Evolutionary conservation across 1,140 invertebrate genomes (phyloP), one percentile per base, ranked within the genome.

Genomic region (Ylistrum balloti): DNA sequence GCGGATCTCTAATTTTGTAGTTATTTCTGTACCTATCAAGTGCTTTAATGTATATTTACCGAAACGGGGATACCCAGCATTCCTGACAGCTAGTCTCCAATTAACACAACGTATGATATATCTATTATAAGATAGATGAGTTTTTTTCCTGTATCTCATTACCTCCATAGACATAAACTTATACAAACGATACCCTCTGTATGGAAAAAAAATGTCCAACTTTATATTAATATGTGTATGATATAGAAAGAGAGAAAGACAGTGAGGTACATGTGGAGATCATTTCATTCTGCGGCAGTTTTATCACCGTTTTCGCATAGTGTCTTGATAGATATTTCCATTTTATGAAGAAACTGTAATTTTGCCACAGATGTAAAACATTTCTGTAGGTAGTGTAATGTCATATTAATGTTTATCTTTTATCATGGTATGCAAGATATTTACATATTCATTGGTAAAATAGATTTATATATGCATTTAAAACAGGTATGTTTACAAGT

Each of bases 301-400:
- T 74, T 74, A 74, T 28, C n/a, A 28, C n/a, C 56, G 22, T 5
- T 74, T 28, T 74, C 56, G 22, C 56, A 74, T 74, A 74, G 56
- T 74, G 56, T n/a, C 28, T 74, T 74, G 56, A 74, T 74, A 28
- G 56, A 74, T 74, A 74, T 74, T 74, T 74, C 22, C 22, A 74
- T 74, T 74, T 74, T 28, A 28, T n/a, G 22, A 9, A 74, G 56
- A 28, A n/a, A n/a, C 5, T 74, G n/a, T n/a, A 28, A 74, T 74
- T 74, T 74, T n/a, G 56, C 56, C n/a, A 9, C 56, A 74, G 56
- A 74, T 74, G 56, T 74, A 28, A 74, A 74, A n/a, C 56, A 74
- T 74, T 74, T 74, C 56, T 74, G 22, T 5, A 28, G n/a, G 56
- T 28, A 28, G 56, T 74, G n/a, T 74, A 74, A 74, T 74, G 56